phyloP scores from a whole-genome alignment of 2,888 invertebrate genomes.

The Polyommatus iphigenia region DNA sequence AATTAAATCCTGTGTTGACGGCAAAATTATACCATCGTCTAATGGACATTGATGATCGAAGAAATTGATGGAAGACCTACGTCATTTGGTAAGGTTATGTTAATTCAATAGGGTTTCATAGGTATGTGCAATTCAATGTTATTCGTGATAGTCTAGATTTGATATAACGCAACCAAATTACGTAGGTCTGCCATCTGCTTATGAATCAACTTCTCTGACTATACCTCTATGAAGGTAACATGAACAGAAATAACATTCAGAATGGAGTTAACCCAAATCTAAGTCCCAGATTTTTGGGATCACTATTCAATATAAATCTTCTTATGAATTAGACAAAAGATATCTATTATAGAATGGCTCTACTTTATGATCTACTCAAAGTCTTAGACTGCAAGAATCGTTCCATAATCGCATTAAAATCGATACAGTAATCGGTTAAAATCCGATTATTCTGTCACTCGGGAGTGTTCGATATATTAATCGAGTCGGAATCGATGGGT shows the following conservation, averaged over 20 bases:
- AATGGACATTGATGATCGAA: too few species aligned
- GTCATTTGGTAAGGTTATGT: too few species aligned
- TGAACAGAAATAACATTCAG: background rate
- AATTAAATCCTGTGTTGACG: background rate
- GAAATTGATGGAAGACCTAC: too few species aligned
- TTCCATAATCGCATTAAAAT: slow-evolving; percentile 27
- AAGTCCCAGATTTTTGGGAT: background rate
- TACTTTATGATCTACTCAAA: background rate
- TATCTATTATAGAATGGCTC: background rate
- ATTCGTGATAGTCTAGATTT: too few species aligned
- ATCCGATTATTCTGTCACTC: slow-evolving; percentile 31
- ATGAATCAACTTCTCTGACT: background rate
- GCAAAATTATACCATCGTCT: too few species aligned
- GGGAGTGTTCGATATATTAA: slow-evolving; percentile 40
- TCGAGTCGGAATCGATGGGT: slow-evolving; percentile 45
- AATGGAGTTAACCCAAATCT: background rate
- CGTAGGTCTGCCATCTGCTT: background rate
- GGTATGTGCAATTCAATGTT: too few species aligned
- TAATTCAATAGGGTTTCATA: too few species aligned
- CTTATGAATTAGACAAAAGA: background rate
- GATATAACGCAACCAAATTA: background rate
- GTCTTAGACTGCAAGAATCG: background rate
- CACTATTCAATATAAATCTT: background rate
- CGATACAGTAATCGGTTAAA: slow-evolving; percentile 29
- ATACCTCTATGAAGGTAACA: too few species aligned